Conservation (phyloP, 2,888 invertebrate species). For the Drosophila longiperda region DNA sequence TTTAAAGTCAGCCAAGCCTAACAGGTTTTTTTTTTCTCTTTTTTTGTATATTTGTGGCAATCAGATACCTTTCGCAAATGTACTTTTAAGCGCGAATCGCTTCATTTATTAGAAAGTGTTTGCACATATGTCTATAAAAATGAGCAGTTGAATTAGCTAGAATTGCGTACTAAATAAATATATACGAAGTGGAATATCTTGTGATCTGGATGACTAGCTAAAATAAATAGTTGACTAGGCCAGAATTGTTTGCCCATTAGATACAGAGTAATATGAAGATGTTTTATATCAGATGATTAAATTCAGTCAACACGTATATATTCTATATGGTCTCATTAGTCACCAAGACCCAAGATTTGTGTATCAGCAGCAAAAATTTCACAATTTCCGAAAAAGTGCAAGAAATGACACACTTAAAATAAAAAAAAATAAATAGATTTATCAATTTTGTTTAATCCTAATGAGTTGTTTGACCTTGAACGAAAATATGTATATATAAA, state of each 20-base stretch:
- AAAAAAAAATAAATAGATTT: neutral
- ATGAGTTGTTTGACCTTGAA: slow-evolving; percentile 18
- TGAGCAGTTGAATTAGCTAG: neutral
- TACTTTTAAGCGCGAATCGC: slow-evolving; percentile 18
- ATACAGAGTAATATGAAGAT: neutral
- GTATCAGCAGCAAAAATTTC: slow-evolving; percentile 29
- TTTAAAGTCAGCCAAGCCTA: slow-evolving; percentile 16
- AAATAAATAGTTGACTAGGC: neutral
- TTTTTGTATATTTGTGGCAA: slow-evolving; percentile 7
- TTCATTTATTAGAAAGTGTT: slow-evolving; percentile 29
- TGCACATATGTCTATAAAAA: neutral
- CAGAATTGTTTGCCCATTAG: neutral
- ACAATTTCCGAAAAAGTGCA: neutral
- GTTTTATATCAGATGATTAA: neutral
- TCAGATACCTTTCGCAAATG: slow-evolving; percentile 40
- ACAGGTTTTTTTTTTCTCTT: slow-evolving; percentile 46
- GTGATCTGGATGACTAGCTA: neutral
- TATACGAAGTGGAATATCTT: neutral
- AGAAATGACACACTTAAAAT: neutral
- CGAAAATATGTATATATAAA: neutral
- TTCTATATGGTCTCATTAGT: neutral
- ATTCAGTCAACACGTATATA: neutral
- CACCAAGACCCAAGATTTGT: neutral
- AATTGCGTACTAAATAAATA: neutral
- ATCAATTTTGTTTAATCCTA: slow-evolving; percentile 11